These are phyloP conservation scores for Aphelocoma californica DNA, from an alignment of 2,797 vertebrate genomes.

Conservation along the genomic window DNA sequence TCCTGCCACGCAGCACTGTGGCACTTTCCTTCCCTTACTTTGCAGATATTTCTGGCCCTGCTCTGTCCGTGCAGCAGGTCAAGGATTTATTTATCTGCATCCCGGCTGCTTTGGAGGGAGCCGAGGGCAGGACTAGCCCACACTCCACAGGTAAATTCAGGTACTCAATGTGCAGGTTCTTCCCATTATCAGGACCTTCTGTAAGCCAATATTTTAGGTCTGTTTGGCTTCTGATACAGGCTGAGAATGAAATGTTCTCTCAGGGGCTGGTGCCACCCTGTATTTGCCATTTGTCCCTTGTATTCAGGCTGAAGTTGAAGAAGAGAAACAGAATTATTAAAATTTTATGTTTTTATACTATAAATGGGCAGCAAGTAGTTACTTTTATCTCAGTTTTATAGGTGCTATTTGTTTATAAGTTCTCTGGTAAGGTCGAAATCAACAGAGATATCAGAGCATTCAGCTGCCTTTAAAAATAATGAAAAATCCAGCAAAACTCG, in stretches of 20 bases:
- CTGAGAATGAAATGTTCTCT: neutral
- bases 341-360: accelerated
- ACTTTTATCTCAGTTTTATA: neutral
- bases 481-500: neutral
- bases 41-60: neutral
- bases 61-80: neutral
- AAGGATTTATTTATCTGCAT: neutral
- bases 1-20: accelerated
- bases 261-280: neutral
- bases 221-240: neutral
- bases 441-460: neutral
- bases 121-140: neutral
- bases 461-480: neutral
- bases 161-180: neutral
- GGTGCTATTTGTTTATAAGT: neutral
- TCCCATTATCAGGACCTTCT: neutral
- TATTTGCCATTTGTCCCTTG: neutral
- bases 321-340: neutral
- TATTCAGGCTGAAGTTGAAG: neutral
- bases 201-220: neutral
- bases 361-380: neutral
- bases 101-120: neutral
- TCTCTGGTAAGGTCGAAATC: neutral
- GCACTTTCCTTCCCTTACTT: accelerated
- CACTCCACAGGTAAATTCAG: neutral